A percentile compares a stretch with the other conserved stretches of the same genome.
Conservation (phyloP, 2,797 vertebrate genomes). For the Masticophis lateralis region DNA sequence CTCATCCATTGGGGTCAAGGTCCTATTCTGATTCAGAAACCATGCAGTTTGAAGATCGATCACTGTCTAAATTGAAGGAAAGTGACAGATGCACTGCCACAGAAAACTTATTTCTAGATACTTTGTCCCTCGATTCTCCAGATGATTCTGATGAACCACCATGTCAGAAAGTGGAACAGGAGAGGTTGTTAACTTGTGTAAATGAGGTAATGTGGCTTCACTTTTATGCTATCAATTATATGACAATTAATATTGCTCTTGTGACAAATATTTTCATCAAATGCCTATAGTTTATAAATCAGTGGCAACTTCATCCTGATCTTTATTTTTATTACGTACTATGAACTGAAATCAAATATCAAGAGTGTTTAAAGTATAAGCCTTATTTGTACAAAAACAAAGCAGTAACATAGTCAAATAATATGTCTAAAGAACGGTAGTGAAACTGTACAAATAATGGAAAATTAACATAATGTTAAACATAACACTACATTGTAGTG, state of each 20-base stretch:
- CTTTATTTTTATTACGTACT: neutral
- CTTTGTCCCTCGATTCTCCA: slow-evolving; percentile 82
- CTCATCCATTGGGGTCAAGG: slow-evolving; percentile 65
- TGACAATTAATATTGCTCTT: neutral
- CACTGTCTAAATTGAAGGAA: slow-evolving; percentile 78
- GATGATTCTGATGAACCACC: slow-evolving; percentile 76
- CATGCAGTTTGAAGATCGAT: slow-evolving; percentile 76
- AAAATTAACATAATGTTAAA: neutral
- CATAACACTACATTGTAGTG: neutral
- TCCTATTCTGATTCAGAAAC: slow-evolving; percentile 83
- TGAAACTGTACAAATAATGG: neutral
- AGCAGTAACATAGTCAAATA: neutral
- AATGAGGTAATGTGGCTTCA: slow-evolving; percentile 75
- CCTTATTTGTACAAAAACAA: neutral
- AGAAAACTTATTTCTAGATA: slow-evolving; percentile 90
- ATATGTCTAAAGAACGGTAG: neutral
- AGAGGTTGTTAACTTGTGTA: slow-evolving; percentile 82
- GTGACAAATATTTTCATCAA: neutral
- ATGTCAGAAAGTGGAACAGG: slow-evolving; percentile 75
- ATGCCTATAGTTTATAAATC: neutral
- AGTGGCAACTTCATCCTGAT: neutral
- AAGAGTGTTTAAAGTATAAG: neutral
- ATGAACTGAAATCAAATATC: neutral
- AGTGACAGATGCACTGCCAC: slow-evolving; percentile 76
- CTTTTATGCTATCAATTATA: neutral